phyloP scores from a whole-genome alignment of 2,797 vertebrate species.

The Spheniscus humboldti region DNA sequence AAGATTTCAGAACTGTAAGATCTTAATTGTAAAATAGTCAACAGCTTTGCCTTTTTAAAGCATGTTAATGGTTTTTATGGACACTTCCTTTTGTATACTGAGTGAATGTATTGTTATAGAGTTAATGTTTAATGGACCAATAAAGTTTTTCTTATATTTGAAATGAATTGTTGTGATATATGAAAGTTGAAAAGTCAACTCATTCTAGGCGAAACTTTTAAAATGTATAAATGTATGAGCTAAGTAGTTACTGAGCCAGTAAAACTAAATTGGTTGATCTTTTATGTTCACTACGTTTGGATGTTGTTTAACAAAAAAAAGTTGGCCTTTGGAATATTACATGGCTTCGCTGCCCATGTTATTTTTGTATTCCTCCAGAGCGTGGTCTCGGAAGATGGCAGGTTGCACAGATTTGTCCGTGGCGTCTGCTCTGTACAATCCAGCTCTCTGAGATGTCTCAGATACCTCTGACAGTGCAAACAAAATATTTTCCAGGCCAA shows the following conservation, averaged over 20 bases:
- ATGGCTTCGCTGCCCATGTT: background rate
- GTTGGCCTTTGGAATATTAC: background rate
- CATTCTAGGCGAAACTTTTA: background rate
- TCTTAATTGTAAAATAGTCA: slow-evolving; percentile 2
- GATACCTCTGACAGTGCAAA: background rate
- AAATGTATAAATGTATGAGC: background rate
- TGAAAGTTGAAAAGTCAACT: slow-evolving; percentile 1
- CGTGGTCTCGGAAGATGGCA: background rate
- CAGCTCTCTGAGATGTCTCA: background rate
- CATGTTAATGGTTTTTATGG: slow-evolving; percentile 53
- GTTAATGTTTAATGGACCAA: slow-evolving; percentile 61
- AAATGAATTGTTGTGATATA: slow-evolving; percentile 31
- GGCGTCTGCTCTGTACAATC: background rate
- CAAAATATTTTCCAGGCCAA: background rate
- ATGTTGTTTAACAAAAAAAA: background rate
- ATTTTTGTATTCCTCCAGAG: background rate
- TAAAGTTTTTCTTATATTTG: slow-evolving; percentile 65
- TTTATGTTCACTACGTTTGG: background rate
- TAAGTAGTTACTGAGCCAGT: background rate
- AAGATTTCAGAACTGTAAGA: slow-evolving; percentile 30
- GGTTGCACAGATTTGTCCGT: background rate
- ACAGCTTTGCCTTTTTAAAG: slow-evolving; percentile 47
- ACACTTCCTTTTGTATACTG: slow-evolving; percentile 55
- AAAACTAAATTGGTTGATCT: background rate
- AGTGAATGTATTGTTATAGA: slow-evolving; percentile 49